phyloP scores from a whole-genome alignment of 2,797 vertebrate species.

The Poecilia velifera region DNA sequence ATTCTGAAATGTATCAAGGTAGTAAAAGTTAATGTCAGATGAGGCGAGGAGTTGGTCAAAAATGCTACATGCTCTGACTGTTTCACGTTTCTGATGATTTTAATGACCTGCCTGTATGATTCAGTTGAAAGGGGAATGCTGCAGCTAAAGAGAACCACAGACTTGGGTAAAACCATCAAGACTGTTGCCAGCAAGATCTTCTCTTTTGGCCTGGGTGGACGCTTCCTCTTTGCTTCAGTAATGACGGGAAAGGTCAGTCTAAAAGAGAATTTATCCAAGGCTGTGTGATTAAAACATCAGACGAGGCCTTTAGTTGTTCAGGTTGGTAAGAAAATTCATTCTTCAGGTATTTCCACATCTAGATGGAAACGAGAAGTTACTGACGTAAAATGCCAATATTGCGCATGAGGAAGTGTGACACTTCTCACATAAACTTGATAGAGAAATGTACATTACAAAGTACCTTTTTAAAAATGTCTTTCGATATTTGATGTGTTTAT shows the following conservation, averaged over 20 bases:
- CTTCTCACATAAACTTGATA: background rate
- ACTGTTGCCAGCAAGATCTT: constrained; percentile 88
- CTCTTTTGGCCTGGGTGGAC: constrained; percentile 91
- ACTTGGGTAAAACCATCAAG: constrained; percentile 86
- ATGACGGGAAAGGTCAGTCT: constrained; percentile 88
- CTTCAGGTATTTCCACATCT: background rate
- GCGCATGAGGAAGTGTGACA: background rate
- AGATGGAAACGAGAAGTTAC: constrained; percentile 1
- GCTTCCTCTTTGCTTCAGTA: constrained; percentile 94
- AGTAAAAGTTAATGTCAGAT: background rate
- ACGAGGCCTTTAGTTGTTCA: constrained; percentile 7
- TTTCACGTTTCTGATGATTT: background rate
- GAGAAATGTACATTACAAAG: background rate
- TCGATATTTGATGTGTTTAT: background rate
- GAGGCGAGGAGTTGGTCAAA: background rate
- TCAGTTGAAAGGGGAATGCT: constrained; percentile 88
- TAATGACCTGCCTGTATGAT: constrained; percentile 1
- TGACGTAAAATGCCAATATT: background rate
- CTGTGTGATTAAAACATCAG: constrained; percentile 13
- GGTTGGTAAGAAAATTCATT: background rate
- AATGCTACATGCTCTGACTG: background rate
- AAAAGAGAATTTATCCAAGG: background rate
- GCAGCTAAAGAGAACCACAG: constrained; percentile 85
- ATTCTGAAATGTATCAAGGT: background rate
- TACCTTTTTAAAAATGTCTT: background rate